Evolutionary conservation across 92 coral and sea anemone species (phyloP).

Genomic region (Parazoanthus swiftii): DNA sequence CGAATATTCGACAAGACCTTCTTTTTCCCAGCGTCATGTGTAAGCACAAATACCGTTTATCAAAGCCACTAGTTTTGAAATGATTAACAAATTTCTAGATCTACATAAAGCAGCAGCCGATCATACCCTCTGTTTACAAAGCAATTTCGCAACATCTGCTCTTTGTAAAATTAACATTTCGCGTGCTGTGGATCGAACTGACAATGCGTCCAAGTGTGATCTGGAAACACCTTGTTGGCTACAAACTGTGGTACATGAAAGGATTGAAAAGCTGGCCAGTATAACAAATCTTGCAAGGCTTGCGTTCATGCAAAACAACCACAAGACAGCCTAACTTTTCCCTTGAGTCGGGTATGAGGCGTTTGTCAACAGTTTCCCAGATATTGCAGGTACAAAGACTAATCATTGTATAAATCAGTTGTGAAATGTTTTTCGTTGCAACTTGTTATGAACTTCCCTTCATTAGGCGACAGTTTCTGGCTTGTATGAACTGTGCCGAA

Average conservation of each 20-base stretch:
- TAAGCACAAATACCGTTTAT: too few species aligned
- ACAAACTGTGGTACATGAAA: background rate
- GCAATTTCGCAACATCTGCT: slow-evolving; percentile 3
- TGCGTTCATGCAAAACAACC: background rate
- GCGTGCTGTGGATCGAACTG: background rate
- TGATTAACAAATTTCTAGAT: background rate
- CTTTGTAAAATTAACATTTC: slow-evolving; percentile 11
- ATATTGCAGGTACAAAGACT: background rate
- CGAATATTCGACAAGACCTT: background rate
- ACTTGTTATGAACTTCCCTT: background rate
- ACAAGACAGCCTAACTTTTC: background rate
- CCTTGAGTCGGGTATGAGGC: background rate
- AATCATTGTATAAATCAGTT: background rate
- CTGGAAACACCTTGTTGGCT: background rate
- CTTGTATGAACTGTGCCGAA: background rate
- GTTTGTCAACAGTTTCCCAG: background rate
- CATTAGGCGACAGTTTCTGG: background rate
- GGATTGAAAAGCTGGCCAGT: background rate
- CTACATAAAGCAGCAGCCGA: background rate
- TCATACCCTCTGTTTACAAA: background rate
- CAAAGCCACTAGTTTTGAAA: background rate
- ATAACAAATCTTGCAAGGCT: background rate
- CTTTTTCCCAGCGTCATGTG: background rate
- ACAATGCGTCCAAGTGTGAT: background rate
- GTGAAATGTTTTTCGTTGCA: background rate